Percentiles rank a stretch among this genome's conserved stretches.
These are phyloP conservation scores for Cistogaster globosa DNA, from an alignment of 2,888 invertebrate genomes.

Conservation along the genomic window DNA sequence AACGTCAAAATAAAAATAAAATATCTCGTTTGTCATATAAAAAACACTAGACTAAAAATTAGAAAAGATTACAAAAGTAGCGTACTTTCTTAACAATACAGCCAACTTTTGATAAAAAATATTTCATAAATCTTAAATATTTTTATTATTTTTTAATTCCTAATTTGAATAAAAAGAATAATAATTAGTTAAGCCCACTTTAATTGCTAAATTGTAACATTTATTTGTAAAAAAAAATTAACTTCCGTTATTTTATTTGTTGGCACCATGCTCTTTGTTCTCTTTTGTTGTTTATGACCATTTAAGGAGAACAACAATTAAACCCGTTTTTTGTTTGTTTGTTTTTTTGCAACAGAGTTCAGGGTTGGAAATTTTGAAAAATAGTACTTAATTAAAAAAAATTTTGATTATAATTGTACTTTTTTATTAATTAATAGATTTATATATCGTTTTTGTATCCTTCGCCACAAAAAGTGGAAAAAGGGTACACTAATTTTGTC, in stretches of 20 bases:
- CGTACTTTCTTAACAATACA: too few species aligned
- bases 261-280: background rate
- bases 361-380: background rate
- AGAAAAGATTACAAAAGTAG: too few species aligned
- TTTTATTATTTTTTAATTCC: background rate
- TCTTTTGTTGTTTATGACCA: slow-evolving; percentile 23
- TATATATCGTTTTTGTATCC: too few species aligned
- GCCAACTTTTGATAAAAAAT: too few species aligned
- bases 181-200: background rate
- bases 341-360: background rate
- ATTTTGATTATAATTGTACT: background rate
- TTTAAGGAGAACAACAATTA: slow-evolving; percentile 20
- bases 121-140: too few species aligned
- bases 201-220: background rate
- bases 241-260: slow-evolving; percentile 22
- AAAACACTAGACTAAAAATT: background rate
- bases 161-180: background rate
- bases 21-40: background rate
- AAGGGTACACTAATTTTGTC: too few species aligned
- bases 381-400: background rate
- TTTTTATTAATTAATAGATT: too few species aligned
- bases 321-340: background rate
- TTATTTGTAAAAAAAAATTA: slow-evolving; percentile 5
- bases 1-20: background rate
- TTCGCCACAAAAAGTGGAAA: too few species aligned